These are phyloP conservation scores for Sebastolobus altivelis DNA, from an alignment of 2,797 vertebrate species.

Conservation along the genomic window DNA sequence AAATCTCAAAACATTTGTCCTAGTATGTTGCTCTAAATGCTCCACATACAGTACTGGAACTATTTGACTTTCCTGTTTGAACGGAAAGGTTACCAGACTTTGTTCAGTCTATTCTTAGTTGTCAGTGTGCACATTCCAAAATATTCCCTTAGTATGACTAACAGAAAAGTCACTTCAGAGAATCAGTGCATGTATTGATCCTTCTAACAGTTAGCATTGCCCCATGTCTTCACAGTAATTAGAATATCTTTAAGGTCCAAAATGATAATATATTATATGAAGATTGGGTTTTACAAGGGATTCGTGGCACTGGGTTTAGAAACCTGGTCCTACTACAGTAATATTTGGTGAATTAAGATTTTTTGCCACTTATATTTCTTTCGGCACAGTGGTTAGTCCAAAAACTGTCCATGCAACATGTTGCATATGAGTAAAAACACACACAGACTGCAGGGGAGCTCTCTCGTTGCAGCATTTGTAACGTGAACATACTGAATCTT, in stretches of 20 bases:
- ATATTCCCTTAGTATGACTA: slow-evolving; percentile 8
- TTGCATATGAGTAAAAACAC: not conserved
- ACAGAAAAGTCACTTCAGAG: slow-evolving; percentile 27
- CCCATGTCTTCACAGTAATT: not conserved
- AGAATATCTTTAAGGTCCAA: not conserved
- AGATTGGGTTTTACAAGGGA: not conserved
- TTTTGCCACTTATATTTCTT: not conserved
- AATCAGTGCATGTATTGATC: not conserved
- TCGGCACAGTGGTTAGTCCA: not conserved
- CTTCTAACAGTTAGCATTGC: not conserved
- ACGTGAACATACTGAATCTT: not conserved
- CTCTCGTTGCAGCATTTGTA: not conserved
- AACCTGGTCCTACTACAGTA: not conserved
- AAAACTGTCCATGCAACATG: not conserved
- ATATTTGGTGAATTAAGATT: not conserved
- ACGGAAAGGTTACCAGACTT: slow-evolving; percentile 40
- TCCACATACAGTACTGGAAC: not conserved
- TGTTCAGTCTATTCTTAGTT: slow-evolving; percentile 61
- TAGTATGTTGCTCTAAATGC: not conserved
- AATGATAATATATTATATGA: not conserved
- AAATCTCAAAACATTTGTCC: slow-evolving; percentile 1
- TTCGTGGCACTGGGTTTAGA: not conserved
- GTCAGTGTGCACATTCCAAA: slow-evolving; percentile 32
- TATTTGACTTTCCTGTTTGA: slow-evolving; percentile 42
- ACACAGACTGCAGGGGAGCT: not conserved